Evolutionary conservation across 64 coral and sea anemone species (phyloP).

Genomic region (Actinia tenebrosa): DNA sequence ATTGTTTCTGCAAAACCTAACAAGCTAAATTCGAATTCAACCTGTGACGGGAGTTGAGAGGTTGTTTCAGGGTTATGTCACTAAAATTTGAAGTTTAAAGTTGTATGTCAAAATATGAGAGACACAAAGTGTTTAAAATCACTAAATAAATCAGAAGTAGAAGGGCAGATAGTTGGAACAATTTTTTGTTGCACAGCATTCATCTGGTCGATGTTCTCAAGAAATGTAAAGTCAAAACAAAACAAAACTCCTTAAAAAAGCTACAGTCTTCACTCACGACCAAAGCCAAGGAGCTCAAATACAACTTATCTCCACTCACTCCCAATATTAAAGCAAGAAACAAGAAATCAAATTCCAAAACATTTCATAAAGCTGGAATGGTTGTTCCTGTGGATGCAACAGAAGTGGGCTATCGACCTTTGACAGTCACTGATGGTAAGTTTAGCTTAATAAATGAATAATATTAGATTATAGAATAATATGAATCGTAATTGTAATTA

Average conservation of each 20-base stretch:
- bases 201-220: slow-evolving; percentile 50
- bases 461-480: too few species aligned
- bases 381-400: slow-evolving; percentile 92
- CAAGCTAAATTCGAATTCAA: too few species aligned
- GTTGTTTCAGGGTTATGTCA: too few species aligned
- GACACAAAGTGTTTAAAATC: too few species aligned
- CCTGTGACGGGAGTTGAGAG: too few species aligned
- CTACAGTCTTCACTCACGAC: slow-evolving; percentile 45
- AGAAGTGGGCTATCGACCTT: slow-evolving; percentile 87
- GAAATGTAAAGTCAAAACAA: slow-evolving; percentile 56
- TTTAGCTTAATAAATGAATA: not conserved
- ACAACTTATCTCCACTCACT: slow-evolving; percentile 45
- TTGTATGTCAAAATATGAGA: too few species aligned
- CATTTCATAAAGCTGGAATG: slow-evolving; percentile 97
- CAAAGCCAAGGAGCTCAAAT: slow-evolving; percentile 68
- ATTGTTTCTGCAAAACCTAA: too few species aligned
- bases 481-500: too few species aligned
- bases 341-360: slow-evolving; percentile 83
- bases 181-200: slow-evolving; percentile 34
- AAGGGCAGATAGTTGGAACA: not conserved
- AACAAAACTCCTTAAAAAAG: slow-evolving; percentile 43
- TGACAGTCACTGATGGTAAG: slow-evolving; percentile 86
- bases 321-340: slow-evolving; percentile 81
- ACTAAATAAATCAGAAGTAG: not conserved
- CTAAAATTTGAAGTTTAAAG: too few species aligned